Evolutionary conservation across 92 coral and sea anemone genomes (phyloP), one percentile per base, ranked within the genome.

Genomic region (Bergia sp.): DNA sequence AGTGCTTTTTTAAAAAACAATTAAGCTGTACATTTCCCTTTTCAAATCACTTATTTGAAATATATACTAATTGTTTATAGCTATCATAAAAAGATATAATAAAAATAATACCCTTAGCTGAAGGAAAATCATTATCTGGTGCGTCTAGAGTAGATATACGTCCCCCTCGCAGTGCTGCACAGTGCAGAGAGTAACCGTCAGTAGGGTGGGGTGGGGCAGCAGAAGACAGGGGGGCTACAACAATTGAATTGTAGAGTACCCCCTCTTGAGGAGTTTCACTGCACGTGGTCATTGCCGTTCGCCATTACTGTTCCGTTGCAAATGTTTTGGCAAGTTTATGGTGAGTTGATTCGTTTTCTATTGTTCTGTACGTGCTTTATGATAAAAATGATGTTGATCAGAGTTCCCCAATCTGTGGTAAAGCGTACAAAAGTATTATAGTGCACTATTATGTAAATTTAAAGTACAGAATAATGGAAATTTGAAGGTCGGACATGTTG

Each of bases 351-450:
- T 72, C 42, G 43, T 71, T 5, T 71, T 71, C 9, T 71, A 71
- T 71, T 71, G 13, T 71, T 71, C 76, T 71, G 76, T 71, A 23
- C 76, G 76, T 71, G 40, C 76, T 71, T 71, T 71, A 23, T 71
- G 40, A 71, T 71, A 71, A 11, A 71, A 71, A 23, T 71, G 76
- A 21, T 71, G 40, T 71, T 29, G 76, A 71, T 20, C 76, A 38
- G 21, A 65, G 39, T 72, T 72, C 38, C 76, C 5, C 5, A 72
- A 72, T 72, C 18, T 72, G 42, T 36, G 76, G 42, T 72, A 72
- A 37, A 72, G 76, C 76, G 76, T 7, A 36, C 4, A 72, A 72
- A 29, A 72, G 43, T 72, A 72, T 72, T 0, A 72, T 72, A 29
- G 43, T 72, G 76, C 76, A 72, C 76, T 29, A 6, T 72, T 72